These are phyloP conservation scores for Autographa gamma DNA, from an alignment of 2,888 invertebrate species.

Conservation along the genomic window DNA sequence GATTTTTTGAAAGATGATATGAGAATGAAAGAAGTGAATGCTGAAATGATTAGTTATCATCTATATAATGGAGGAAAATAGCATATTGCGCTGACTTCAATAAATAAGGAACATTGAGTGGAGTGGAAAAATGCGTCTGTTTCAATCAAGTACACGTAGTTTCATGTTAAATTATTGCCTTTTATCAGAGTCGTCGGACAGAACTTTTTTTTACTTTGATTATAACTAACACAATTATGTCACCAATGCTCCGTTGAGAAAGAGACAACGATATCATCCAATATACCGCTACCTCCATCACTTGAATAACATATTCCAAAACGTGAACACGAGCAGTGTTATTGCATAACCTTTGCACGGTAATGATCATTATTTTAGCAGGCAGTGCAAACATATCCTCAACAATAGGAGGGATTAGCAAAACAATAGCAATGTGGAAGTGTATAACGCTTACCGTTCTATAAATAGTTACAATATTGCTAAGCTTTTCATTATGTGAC, in stretches of 20 bases:
- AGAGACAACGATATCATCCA: neutral
- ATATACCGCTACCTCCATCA: neutral
- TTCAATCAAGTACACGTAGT: too few species aligned
- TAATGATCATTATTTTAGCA: slow-evolving; percentile 26
- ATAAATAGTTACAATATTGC: slow-evolving; percentile 24
- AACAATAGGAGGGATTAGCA: slow-evolving; percentile 37
- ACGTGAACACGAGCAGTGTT: neutral
- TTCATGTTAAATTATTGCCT: too few species aligned
- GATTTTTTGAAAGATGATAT: too few species aligned
- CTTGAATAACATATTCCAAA: neutral
- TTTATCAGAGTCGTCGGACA: too few species aligned
- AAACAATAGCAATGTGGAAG: slow-evolving; percentile 29
- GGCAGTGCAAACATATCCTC: slow-evolving; percentile 18
- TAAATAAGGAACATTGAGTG: too few species aligned
- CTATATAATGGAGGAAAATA: too few species aligned
- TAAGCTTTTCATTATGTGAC: slow-evolving; percentile 27
- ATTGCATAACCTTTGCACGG: slow-evolving; percentile 20
- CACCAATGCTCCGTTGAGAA: neutral
- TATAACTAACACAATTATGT: too few species aligned
- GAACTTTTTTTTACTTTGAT: too few species aligned
- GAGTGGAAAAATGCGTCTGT: too few species aligned
- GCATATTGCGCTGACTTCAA: too few species aligned
- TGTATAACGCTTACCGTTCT: slow-evolving; percentile 18
- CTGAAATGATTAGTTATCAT: too few species aligned
- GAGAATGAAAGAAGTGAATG: too few species aligned